These are phyloP conservation scores for Lasioglossum zephyrum DNA, from an alignment of 2,888 invertebrate genomes.

Conservation along the genomic window DNA sequence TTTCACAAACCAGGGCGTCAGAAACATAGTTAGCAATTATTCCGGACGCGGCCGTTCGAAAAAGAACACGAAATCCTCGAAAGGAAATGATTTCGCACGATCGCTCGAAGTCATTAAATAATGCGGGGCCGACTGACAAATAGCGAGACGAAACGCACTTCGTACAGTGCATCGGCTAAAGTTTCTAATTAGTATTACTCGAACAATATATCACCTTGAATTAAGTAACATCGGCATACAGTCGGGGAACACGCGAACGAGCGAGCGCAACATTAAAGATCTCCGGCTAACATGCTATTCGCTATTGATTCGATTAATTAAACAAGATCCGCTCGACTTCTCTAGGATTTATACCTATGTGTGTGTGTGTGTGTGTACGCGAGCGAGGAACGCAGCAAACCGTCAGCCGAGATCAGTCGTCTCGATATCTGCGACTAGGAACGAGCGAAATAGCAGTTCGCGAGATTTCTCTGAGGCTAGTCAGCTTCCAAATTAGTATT, in stretches of 20 bases:
- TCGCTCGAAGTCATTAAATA: neutral
- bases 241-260: slow-evolving; percentile 46
- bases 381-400: slow-evolving; percentile 13
- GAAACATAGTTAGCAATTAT: slow-evolving; percentile 1
- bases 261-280: slow-evolving; percentile 49
- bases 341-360: slow-evolving; percentile 20
- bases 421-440: slow-evolving; percentile 16
- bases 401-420: slow-evolving; percentile 35
- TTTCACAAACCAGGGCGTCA: neutral
- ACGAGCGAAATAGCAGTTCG: neutral
- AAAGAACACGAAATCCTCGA: neutral
- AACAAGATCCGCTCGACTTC: slow-evolving; percentile 55
- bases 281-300: slow-evolving; percentile 34
- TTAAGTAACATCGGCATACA: slow-evolving; percentile 50
- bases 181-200: slow-evolving; percentile 52
- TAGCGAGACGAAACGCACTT: slow-evolving; percentile 23
- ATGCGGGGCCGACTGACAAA: slow-evolving; percentile 21
- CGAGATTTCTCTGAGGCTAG: slow-evolving; percentile 25
- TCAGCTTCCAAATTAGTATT: slow-evolving; percentile 55
- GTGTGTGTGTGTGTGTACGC: neutral
- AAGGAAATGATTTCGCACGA: neutral
- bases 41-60: neutral
- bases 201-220: slow-evolving; percentile 52
- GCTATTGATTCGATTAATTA: slow-evolving; percentile 59
- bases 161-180: slow-evolving; percentile 33